Evolutionary conservation across 1,140 invertebrate species (phyloP).

Genomic region (Heliconius melpomene): DNA sequence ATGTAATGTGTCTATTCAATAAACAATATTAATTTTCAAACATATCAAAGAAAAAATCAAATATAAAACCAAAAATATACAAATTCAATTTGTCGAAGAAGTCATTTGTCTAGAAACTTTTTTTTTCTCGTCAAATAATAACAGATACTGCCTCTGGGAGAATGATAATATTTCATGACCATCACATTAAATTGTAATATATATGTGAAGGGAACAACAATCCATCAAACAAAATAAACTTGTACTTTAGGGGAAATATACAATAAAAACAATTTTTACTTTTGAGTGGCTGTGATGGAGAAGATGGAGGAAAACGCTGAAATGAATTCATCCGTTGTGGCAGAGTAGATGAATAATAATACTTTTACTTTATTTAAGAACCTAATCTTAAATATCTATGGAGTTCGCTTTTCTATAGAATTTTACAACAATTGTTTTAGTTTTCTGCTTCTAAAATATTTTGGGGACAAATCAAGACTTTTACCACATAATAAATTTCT

Average conservation of each 20-base stretch:
- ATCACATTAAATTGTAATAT: slow-evolving; percentile 23
- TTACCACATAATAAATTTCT: too few relatives aligned
- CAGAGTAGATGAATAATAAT: slow-evolving; percentile 1
- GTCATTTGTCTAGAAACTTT: slow-evolving; percentile 18
- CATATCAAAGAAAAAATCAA: too few relatives aligned
- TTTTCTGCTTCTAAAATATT: too few relatives aligned
- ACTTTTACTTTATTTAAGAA: slow-evolving; percentile 13
- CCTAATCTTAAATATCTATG: neutral
- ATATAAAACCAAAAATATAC: neutral
- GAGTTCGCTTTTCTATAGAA: neutral
- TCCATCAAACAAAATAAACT: slow-evolving; percentile 23
- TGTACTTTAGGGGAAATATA: neutral
- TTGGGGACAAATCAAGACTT: too few relatives aligned
- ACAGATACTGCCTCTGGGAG: slow-evolving; percentile 25
- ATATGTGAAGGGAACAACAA: slow-evolving; percentile 15
- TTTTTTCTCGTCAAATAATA: slow-evolving; percentile 25
- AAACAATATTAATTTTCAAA: too few relatives aligned
- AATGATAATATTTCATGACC: slow-evolving; percentile 19
- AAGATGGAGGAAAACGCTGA: neutral
- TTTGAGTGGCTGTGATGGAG: neutral
- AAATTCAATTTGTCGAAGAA: neutral
- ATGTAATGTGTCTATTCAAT: too few relatives aligned
- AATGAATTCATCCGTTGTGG: neutral
- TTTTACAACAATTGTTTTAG: neutral
- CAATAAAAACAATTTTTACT: slow-evolving; percentile 10